A percentile compares a stretch with the other conserved stretches of the same genome.
phyloP scores from a whole-genome alignment of 2,888 invertebrate genomes.

The Dasypogon diadema region DNA sequence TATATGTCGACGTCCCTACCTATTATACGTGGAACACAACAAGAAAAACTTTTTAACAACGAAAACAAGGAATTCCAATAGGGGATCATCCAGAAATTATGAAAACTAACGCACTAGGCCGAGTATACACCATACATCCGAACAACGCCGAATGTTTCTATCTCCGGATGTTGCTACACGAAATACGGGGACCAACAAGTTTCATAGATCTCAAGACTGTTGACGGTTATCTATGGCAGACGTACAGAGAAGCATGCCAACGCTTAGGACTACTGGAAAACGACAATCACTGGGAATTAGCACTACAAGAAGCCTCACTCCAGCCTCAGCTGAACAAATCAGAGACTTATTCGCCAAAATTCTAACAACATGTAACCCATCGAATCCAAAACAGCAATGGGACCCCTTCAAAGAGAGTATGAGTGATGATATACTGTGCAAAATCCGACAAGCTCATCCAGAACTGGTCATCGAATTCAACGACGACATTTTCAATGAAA shows the following conservation, averaged over 20 bases:
- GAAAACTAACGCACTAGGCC: neutral
- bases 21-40: constrained; percentile 8
- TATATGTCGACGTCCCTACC: neutral
- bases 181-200: no score
- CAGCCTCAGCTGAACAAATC: neutral
- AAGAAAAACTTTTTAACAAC: neutral
- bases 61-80: neutral
- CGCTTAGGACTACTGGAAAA: no score
- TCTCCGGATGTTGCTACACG: no score
- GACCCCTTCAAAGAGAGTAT: neutral
- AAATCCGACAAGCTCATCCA: neutral
- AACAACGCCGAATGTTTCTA: constrained; percentile 7
- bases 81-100: no score
- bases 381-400: neutral
- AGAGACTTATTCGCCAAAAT: no score
- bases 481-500: neutral
- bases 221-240: no score
- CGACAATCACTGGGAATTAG: no score
- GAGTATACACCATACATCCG: constrained; percentile 16
- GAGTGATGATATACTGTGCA: neutral
- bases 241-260: no score
- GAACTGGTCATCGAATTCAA: neutral
- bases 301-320: neutral
- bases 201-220: no score
- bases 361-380: no score